A percentile compares a stretch with the other conserved stretches of the same genome.
phyloP scores from a whole-genome alignment of 2,113 vertebrate species.

The Cyanoderma ruficeps region DNA sequence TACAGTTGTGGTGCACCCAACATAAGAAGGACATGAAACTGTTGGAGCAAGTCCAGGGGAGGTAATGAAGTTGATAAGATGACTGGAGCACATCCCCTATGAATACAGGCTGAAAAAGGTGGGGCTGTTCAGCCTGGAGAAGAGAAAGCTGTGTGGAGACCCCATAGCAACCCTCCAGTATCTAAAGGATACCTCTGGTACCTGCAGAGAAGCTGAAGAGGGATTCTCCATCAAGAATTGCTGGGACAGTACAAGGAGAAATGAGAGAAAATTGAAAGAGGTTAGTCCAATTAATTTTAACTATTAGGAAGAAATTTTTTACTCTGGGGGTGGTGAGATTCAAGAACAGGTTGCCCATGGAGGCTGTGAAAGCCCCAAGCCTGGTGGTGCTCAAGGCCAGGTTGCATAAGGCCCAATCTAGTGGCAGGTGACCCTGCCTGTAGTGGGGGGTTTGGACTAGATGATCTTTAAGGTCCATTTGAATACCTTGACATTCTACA shows the following conservation, averaged over 20 bases:
- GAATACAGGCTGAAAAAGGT: neutral
- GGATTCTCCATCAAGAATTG: neutral
- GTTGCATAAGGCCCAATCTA: neutral
- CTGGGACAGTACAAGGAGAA: neutral
- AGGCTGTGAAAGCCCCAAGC: neutral
- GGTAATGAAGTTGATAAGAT: neutral
- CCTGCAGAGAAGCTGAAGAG: neutral
- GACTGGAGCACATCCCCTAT: accelerated
- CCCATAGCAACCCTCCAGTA: neutral
- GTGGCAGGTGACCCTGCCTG: neutral
- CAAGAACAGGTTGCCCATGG: neutral
- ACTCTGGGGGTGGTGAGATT: neutral
- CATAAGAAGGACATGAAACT: neutral
- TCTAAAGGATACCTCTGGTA: neutral
- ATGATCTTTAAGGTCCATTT: neutral
- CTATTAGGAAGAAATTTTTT: neutral
- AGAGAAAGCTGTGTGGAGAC: neutral
- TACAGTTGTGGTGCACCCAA: neutral
- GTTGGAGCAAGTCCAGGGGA: neutral
- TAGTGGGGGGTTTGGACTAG: accelerated
- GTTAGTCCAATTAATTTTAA: neutral
- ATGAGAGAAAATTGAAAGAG: neutral
- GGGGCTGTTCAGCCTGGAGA: neutral
- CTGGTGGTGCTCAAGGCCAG: neutral
- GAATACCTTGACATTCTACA: neutral